These are phyloP conservation scores for Eupithecia exiguata DNA, from an alignment of 2,888 invertebrate species.

Conservation along the genomic window DNA sequence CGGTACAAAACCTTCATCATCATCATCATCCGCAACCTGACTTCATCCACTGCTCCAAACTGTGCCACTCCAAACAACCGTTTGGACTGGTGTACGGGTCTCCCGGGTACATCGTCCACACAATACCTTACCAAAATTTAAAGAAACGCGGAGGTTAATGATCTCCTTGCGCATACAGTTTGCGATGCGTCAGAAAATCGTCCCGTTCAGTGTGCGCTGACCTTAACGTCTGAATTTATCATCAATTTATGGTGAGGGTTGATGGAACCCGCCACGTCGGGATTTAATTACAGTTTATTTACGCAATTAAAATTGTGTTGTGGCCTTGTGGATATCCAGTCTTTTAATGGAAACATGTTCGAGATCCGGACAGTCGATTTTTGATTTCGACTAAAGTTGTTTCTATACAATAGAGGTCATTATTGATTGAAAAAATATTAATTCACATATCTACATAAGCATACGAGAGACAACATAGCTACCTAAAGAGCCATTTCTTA, in stretches of 20 bases:
- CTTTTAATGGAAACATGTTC: not conserved
- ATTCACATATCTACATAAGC: too few relatives aligned
- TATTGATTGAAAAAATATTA: not conserved
- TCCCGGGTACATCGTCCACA: too few relatives aligned
- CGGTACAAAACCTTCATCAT: too few relatives aligned
- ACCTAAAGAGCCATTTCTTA: too few relatives aligned
- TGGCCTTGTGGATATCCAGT: not conserved
- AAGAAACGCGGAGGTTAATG: too few relatives aligned
- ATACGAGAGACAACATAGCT: not conserved
- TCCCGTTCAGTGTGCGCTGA: not conserved
- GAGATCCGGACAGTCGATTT: not conserved
- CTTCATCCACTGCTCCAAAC: too few relatives aligned
- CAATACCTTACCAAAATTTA: too few relatives aligned
- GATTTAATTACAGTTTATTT: conserved; percentile 21
- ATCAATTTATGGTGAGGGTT: conserved; percentile 21
- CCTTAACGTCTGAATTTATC: conserved; percentile 12
- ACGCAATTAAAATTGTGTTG: conserved; percentile 11
- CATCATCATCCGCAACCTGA: too few relatives aligned
- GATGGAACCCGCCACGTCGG: conserved; percentile 15
- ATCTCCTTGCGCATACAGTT: not conserved
- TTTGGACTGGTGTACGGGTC: too few relatives aligned
- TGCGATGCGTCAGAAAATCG: not conserved
- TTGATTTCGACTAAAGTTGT: not conserved
- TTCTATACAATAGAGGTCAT: not conserved
- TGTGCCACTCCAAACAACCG: too few relatives aligned